Percentiles rank a stretch among this genome's conserved stretches.
phyloP scores from a whole-genome alignment of 2,888 invertebrate species.

The Linnaemya vulpina region DNA sequence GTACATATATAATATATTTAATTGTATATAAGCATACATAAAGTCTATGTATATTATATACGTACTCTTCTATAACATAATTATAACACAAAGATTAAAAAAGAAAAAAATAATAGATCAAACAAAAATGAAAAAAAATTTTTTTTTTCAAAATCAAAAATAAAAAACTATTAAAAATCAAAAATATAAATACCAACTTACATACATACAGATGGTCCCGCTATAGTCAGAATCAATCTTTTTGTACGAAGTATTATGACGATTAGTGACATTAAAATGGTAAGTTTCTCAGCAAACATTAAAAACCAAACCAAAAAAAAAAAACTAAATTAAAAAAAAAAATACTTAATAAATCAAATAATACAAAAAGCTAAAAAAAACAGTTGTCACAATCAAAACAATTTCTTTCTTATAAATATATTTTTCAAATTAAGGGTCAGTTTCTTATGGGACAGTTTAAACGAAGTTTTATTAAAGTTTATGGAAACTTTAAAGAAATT shows the following conservation, averaged over 20 bases:
- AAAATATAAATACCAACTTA: conserved; percentile 65
- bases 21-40: conserved; percentile 45
- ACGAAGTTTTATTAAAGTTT: conserved; percentile 64
- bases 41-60: conserved; percentile 47
- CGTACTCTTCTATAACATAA: conserved; percentile 15
- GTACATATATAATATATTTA: conserved; percentile 26
- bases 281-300: conserved; percentile 86
- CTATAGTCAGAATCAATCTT: conserved; percentile 98
- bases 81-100: conserved; percentile 41
- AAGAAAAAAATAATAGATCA: neutral
- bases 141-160: conserved; percentile 33
- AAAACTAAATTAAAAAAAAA: conserved; percentile 59
- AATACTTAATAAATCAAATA: conserved; percentile 65
- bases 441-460: conserved; percentile 67
- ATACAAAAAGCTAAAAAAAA: conserved; percentile 60
- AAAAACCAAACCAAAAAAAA: conserved; percentile 69
- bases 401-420: conserved; percentile 47
- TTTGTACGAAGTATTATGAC: conserved; percentile 99
- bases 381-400: conserved; percentile 68
- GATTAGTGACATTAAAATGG: conserved; percentile 99
- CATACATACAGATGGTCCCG: conserved; percentile 92
- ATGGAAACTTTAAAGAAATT: conserved; percentile 59
- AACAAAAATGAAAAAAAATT: conserved; percentile 36
- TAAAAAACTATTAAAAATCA: conserved; percentile 59
- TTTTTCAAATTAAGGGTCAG: conserved; percentile 68